Conservation (phyloP, 2,797 vertebrate species). For the Lepilemur ruficaudatus region DNA sequence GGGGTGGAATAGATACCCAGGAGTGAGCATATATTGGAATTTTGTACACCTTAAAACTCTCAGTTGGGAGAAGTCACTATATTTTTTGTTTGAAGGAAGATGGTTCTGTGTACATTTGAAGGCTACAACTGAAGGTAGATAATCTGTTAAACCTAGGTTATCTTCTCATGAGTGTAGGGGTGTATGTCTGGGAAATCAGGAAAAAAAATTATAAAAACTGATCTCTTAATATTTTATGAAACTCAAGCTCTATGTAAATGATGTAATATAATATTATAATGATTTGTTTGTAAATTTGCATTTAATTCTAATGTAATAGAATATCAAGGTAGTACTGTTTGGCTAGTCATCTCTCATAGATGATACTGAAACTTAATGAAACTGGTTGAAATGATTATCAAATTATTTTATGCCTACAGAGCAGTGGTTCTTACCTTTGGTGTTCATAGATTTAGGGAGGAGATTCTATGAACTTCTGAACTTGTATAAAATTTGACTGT, state of each 20-base stretch:
- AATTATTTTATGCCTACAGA: neutral
- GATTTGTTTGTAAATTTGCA: neutral
- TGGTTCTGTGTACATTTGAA: neutral
- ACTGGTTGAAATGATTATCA: neutral
- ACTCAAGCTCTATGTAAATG: neutral
- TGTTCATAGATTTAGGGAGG: neutral
- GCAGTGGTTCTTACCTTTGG: neutral
- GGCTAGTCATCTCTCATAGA: neutral
- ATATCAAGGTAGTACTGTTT: slow-evolving; percentile 29
- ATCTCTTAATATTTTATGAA: slow-evolving; percentile 33
- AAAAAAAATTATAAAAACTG: neutral
- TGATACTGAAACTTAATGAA: neutral
- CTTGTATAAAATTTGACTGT: neutral
- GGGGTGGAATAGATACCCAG: neutral
- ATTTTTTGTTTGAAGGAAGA: neutral
- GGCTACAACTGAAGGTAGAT: neutral
- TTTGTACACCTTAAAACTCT: neutral
- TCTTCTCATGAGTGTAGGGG: neutral
- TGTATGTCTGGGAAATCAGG: neutral
- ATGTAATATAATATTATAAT: neutral
- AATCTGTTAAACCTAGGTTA: neutral
- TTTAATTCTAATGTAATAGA: slow-evolving; percentile 23
- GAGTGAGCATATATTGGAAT: neutral
- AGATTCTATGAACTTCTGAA: neutral
- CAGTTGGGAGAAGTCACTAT: neutral